Conservation (phyloP, 2,797 vertebrate genomes). For the Syndactyla subalaris region DNA sequence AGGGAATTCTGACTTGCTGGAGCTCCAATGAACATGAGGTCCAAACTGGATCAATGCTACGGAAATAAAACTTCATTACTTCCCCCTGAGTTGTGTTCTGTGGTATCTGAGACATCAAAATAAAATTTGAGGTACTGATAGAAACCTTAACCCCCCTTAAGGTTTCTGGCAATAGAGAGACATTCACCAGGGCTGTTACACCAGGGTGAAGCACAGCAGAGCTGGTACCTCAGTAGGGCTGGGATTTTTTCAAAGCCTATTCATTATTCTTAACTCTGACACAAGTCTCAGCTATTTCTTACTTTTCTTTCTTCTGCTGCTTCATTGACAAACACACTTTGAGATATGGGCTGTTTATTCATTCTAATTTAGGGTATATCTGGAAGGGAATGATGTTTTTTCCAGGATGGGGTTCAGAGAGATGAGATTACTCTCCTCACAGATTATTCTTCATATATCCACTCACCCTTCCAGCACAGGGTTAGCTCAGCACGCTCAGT, state of each 20-base stretch:
- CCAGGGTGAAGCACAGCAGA: neutral
- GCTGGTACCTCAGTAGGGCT: neutral
- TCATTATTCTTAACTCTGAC: neutral
- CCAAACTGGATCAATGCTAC: neutral
- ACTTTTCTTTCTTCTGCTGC: neutral
- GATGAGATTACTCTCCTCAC: neutral
- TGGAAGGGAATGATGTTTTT: neutral
- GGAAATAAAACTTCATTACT: neutral
- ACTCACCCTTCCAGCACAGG: neutral
- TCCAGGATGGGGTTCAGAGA: neutral
- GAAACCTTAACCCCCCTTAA: neutral
- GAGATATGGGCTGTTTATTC: neutral
- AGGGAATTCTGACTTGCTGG: neutral
- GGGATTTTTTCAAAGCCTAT: neutral
- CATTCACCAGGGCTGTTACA: neutral
- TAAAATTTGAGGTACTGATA: neutral
- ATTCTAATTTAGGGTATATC: neutral
- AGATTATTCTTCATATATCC: neutral
- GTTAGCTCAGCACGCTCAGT: neutral
- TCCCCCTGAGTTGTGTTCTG: neutral
- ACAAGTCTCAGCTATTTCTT: neutral
- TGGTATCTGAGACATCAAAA: neutral
- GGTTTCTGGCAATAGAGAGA: neutral
- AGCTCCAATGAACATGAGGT: neutral
- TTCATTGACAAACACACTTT: neutral